Conservation (phyloP, 1,140 invertebrate genomes). For the Drosophila pseudoananassae region DNA sequence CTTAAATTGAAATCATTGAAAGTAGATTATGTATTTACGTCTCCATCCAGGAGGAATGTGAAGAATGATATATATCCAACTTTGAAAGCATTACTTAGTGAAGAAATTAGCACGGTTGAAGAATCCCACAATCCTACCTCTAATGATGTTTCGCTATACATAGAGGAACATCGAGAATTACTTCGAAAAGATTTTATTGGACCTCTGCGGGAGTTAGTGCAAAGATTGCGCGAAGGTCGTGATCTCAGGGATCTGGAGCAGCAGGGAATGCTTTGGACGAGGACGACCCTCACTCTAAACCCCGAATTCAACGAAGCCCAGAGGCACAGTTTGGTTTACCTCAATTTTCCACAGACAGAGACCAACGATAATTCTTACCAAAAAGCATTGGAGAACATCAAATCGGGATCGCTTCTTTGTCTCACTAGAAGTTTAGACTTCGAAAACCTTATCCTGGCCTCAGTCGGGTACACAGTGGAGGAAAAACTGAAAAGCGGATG, state of each 20-base stretch:
- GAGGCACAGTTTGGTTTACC: constrained; percentile 55
- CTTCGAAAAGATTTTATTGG: constrained; percentile 90
- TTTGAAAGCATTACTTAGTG: constrained; percentile 44
- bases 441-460: constrained; percentile 87
- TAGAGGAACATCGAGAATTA: constrained; percentile 91
- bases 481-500: constrained; percentile 84
- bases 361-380: constrained; percentile 20
- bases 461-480: constrained; percentile 86
- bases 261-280: constrained; percentile 71
- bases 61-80: constrained; percentile 70
- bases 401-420: constrained; percentile 90
- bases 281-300: constrained; percentile 61
- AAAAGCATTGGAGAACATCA: constrained; percentile 84
- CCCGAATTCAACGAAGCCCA: constrained; percentile 47
- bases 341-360: constrained; percentile 30
- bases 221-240: constrained; percentile 56
- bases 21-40: constrained; percentile 21
- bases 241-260: constrained; percentile 62
- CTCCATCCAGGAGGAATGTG: neutral
- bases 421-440: constrained; percentile 89
- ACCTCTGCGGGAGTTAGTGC: constrained; percentile 85
- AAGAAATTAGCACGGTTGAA: neutral
- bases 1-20: constrained; percentile 19
- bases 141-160: constrained; percentile 86
- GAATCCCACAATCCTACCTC: neutral